Percentiles rank a stretch among this genome's conserved stretches.
Evolutionary conservation across 2,113 vertebrate genomes (phyloP).

Genomic region (Oryzias javanicus): DNA sequence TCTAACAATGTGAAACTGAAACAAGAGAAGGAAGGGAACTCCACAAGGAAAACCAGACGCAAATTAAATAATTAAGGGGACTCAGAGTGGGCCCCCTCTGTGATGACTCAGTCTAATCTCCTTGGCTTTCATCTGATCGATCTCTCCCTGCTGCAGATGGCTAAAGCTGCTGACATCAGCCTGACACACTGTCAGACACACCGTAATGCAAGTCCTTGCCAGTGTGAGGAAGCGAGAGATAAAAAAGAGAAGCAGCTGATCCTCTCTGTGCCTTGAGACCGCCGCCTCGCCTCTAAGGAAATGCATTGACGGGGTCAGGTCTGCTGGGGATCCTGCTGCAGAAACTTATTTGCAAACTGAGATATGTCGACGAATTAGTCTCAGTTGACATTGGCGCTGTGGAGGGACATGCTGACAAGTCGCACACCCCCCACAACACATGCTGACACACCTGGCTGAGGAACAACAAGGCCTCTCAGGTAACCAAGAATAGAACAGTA

Average conservation of each 20-base stretch:
- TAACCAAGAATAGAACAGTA: background rate
- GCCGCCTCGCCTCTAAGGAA: conserved; percentile 21
- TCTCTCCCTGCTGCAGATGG: conserved; percentile 24
- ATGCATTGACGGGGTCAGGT: background rate
- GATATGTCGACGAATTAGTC: conserved; percentile 36
- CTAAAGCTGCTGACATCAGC: conserved; percentile 55
- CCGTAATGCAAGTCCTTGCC: conserved; percentile 20
- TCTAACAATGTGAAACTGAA: conserved; percentile 1
- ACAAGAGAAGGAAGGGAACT: background rate
- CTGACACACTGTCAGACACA: conserved; percentile 26
- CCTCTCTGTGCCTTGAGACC: background rate
- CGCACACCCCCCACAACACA: conserved; percentile 3
- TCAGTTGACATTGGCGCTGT: conserved; percentile 26
- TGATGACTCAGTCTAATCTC: conserved; percentile 33
- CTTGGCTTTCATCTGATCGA: conserved; percentile 21
- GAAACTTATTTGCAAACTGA: conserved; percentile 31
- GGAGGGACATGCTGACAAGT: conserved; percentile 32
- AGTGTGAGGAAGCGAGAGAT: conserved; percentile 13
- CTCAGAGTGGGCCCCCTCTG: conserved; percentile 7
- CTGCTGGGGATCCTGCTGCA: background rate
- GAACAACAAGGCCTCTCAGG: conserved; percentile 30
- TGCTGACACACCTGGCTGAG: conserved; percentile 37
- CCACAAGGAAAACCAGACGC: background rate
- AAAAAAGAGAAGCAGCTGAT: conserved; percentile 1
- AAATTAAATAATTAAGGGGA: conserved; percentile 23